Conservation (phyloP, 2,888 invertebrate genomes). For the Kryphioiulus occultus region DNA sequence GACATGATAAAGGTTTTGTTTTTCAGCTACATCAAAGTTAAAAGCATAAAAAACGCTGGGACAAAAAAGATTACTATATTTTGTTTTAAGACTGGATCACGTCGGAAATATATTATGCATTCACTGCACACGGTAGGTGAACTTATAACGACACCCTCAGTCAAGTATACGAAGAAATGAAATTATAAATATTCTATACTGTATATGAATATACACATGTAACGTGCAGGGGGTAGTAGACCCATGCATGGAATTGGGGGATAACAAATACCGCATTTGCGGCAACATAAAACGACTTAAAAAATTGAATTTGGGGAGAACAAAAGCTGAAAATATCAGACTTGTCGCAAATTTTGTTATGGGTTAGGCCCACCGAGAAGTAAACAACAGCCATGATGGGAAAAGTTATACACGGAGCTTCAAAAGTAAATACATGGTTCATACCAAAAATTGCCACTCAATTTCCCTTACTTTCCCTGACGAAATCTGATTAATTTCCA, state of each 20-base stretch:
- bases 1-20: conserved; percentile 36
- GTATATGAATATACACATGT: neutral
- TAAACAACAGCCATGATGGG: neutral
- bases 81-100: conserved; percentile 13
- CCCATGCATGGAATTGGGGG: neutral
- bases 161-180: conserved; percentile 4
- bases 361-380: neutral
- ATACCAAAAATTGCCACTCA: no score
- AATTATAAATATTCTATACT: conserved; percentile 25
- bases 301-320: neutral
- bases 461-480: no score
- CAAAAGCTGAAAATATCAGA: neutral
- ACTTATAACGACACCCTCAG: conserved; percentile 20
- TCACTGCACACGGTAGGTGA: conserved; percentile 27
- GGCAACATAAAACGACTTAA: neutral
- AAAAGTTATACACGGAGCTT: neutral
- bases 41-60: neutral
- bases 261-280: conserved; percentile 38
- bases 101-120: conserved; percentile 20
- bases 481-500: no score
- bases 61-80: conserved; percentile 25
- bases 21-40: conserved; percentile 27
- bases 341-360: neutral
- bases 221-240: neutral
- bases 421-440: no score